Evolutionary conservation across 2,797 vertebrate genomes (phyloP), one percentile per base, ranked within the genome.

Genomic region (Pogoniulus pusillus): DNA sequence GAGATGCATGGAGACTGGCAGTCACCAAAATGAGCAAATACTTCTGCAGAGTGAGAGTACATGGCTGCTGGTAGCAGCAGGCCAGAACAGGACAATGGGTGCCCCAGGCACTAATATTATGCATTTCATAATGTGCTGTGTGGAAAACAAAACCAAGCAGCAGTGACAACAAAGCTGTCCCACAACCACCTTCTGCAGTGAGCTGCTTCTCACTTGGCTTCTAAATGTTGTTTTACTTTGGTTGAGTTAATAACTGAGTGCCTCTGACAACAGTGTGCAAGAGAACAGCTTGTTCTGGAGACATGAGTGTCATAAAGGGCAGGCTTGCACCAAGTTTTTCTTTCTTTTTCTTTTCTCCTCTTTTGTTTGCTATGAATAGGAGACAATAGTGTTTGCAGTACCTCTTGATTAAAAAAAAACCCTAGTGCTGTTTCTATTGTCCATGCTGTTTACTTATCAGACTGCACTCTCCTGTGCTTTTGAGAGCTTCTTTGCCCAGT

Each of bases 211-310:
- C 15, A 8, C 35, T 93, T 70, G 34, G 37, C 47, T 85, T 75
- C 70, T 81, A 82, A 57, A 91, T 26, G 63, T 84, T 64, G 51
- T 81, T 83, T 73, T 16, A 19, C 89, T 79, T 90, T 70, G 43
- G 18, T 45, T 81, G 57, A 94, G 14, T 72, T 93, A 93, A 82
- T 90, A 90, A 93, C 62, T 64, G 79, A 77, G 68, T 84, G 37
- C 10, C 57, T 90, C 41, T 83, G 70, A 66, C 45, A 74, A 8
- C 27, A 79, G 24, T 27, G 27, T 27, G 8, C 69, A 35, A 68
- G 41, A 69, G 20, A 83, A 60, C 4, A 89, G 22, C 15, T 76
- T 60, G 12, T 0, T 62, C 82, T 53, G 8, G 29, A 53, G 63
- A 70, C 19, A n/a, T 14, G 72, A 63, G 22, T 14, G 54, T 49